phyloP scores from a whole-genome alignment of 2,888 invertebrate species.

The Cephus runcator region DNA sequence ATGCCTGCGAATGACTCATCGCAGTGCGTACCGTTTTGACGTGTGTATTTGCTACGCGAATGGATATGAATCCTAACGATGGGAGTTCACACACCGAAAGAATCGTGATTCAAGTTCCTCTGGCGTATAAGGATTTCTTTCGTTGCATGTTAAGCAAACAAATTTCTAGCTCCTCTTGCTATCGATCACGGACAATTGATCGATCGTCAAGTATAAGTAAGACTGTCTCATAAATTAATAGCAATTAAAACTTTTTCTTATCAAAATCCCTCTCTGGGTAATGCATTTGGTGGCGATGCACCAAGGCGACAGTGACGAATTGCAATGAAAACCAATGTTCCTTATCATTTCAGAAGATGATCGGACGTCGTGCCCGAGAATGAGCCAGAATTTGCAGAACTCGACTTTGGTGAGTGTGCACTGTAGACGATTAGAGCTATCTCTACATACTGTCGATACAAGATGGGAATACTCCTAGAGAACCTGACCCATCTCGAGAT shows the following conservation, averaged over 20 bases:
- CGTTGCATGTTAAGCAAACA: background rate
- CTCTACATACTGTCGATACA: background rate
- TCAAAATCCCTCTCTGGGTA: background rate
- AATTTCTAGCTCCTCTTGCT: background rate
- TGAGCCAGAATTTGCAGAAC: conserved; percentile 22
- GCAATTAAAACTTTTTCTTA: background rate
- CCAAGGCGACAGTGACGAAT: background rate
- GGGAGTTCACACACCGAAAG: background rate
- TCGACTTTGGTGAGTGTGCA: conserved; percentile 14
- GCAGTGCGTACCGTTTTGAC: background rate
- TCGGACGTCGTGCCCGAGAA: background rate
- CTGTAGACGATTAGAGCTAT: background rate
- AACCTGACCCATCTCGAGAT: background rate
- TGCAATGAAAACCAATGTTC: background rate
- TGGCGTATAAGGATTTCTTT: background rate
- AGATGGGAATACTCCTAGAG: background rate
- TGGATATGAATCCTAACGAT: background rate
- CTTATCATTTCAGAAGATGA: conserved; percentile 15
- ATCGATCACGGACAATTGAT: background rate
- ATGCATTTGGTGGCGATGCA: background rate
- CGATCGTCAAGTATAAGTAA: background rate
- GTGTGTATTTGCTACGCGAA: background rate
- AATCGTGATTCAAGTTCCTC: background rate
- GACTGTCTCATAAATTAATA: background rate
- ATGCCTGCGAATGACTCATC: background rate